phyloP scores from a whole-genome alignment of 2,113 vertebrate genomes.

The Verasper variegatus region DNA sequence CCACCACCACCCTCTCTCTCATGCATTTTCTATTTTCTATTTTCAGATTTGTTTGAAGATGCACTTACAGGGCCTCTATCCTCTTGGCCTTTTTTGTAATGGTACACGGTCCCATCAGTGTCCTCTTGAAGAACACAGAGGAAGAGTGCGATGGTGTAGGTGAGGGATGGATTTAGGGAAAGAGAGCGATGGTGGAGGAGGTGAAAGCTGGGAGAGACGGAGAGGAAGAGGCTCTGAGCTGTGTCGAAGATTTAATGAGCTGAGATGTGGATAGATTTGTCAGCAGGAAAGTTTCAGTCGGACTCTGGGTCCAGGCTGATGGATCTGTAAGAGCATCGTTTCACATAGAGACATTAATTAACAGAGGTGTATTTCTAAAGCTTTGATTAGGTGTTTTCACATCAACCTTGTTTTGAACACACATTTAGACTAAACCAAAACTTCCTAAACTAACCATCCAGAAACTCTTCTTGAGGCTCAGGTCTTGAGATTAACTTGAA shows the following conservation, averaged over 20 bases:
- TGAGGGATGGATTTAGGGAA: slow-evolving; percentile 1
- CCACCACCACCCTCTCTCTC: too few relatives aligned
- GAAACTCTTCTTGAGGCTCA: too few relatives aligned
- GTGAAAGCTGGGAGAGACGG: slow-evolving; percentile 1
- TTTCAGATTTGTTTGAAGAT: slow-evolving; percentile 33
- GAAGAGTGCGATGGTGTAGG: slow-evolving; percentile 9
- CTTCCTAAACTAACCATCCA: too few relatives aligned
- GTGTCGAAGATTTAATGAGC: too few relatives aligned
- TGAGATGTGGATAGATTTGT: too few relatives aligned
- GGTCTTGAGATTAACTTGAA: too few relatives aligned
- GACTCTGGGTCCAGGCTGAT: too few relatives aligned
- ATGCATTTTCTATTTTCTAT: slow-evolving; percentile 29
- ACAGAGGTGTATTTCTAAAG: slow-evolving; percentile 20
- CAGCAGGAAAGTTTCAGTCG: too few relatives aligned
- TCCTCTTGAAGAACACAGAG: slow-evolving; percentile 17
- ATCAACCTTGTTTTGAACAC: too few relatives aligned
- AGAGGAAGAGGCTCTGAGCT: slow-evolving; percentile 11
- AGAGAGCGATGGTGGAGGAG: slow-evolving; percentile 7
- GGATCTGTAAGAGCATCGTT: too few relatives aligned
- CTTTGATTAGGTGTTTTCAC: background rate
- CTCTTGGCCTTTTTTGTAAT: slow-evolving; percentile 34
- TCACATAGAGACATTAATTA: slow-evolving; percentile 26
- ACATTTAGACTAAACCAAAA: too few relatives aligned
- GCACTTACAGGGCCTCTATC: slow-evolving; percentile 3
- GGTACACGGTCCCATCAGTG: slow-evolving; percentile 17